A percentile compares a stretch with the other conserved stretches of the same genome.
phyloP scores from a whole-genome alignment of 2,888 invertebrate species.

The Onthophagus sagittarius region DNA sequence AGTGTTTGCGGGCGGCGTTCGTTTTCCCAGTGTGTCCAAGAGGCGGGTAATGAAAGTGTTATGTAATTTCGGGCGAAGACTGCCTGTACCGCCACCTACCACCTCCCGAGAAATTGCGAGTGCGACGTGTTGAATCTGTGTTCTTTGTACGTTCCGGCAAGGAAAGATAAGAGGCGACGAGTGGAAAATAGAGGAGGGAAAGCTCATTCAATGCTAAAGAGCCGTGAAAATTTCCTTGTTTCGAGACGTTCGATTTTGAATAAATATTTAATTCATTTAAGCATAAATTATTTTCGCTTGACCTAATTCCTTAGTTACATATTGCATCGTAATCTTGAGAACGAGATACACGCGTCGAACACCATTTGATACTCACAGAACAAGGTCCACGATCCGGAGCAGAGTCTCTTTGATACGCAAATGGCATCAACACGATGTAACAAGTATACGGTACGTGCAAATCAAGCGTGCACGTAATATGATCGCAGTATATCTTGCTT shows the following conservation, averaged over 20 bases:
- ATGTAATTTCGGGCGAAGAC: not conserved
- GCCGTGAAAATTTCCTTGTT: not conserved
- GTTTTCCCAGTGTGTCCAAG: not conserved
- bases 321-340: not conserved
- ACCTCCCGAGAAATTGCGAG: not conserved
- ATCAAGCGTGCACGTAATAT: not conserved
- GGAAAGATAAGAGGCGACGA: not conserved
- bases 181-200: not conserved
- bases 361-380: not conserved
- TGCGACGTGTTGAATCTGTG: not conserved
- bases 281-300: not conserved
- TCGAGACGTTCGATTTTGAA: not conserved
- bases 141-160: not conserved
- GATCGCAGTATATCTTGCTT: not conserved
- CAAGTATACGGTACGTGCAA: not conserved
- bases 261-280: not conserved
- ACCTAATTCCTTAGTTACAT: not conserved
- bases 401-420: not conserved
- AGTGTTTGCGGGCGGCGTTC: not conserved
- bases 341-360: not conserved
- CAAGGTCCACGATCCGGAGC: not conserved
- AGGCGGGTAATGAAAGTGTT: not conserved
- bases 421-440: not conserved
- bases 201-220: not conserved
- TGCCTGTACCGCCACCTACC: not conserved